phyloP scores from a whole-genome alignment of 2,797 vertebrate species.

The Intellagama lesueurii region DNA sequence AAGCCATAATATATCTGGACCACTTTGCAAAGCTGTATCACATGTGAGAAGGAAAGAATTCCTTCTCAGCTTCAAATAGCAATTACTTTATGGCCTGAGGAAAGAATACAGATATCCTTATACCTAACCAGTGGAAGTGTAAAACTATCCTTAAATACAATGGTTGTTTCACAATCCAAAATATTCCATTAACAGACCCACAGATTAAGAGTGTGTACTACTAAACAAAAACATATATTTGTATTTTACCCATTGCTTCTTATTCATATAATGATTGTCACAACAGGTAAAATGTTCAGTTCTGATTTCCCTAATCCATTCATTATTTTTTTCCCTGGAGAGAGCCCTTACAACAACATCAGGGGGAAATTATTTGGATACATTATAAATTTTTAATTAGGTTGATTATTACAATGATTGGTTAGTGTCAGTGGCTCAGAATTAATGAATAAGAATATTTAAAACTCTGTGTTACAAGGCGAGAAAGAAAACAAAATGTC shows the following conservation, averaged over 20 bases:
- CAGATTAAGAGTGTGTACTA: neutral
- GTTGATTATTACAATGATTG: neutral
- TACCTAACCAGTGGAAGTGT: neutral
- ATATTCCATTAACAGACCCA: neutral
- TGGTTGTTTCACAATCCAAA: constrained; percentile 5
- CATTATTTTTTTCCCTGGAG: neutral
- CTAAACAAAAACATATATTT: neutral
- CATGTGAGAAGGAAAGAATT: neutral
- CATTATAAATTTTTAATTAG: neutral
- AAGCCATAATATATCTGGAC: neutral
- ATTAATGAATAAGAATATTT: neutral
- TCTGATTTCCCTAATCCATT: neutral
- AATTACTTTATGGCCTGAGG: constrained; percentile 52
- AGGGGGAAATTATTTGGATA: neutral
- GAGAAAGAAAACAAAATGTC: neutral
- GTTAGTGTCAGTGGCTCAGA: neutral
- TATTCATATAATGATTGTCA: neutral
- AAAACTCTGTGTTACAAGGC: neutral
- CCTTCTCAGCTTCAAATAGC: constrained; percentile 1
- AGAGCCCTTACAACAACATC: neutral
- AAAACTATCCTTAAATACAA: constrained; percentile 15
- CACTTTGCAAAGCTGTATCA: neutral
- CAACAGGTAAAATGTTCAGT: constrained; percentile 12
- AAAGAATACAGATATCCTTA: constrained; percentile 19
- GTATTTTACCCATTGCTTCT: neutral